These are phyloP conservation scores for Liparis tanakae DNA, from an alignment of 2,797 vertebrate species.

Conservation along the genomic window DNA sequence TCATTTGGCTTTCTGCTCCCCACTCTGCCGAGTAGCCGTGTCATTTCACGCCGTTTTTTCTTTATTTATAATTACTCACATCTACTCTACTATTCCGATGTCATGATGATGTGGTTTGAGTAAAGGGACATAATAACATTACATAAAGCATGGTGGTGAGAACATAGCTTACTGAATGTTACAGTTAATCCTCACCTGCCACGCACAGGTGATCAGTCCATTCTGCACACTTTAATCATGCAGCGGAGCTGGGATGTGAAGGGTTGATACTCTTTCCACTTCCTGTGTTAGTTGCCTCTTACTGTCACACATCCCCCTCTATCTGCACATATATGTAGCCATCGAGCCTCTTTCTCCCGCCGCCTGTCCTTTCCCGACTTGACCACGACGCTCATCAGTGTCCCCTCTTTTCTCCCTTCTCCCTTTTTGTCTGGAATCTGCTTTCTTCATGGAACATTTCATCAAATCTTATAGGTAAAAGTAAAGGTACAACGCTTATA, in stretches of 20 bases:
- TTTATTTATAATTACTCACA: slow-evolving; percentile 55
- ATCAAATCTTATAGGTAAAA: slow-evolving; percentile 99
- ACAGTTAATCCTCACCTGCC: slow-evolving; percentile 71
- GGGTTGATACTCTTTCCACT: slow-evolving; percentile 14
- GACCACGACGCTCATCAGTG: slow-evolving; percentile 88
- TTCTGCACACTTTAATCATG: slow-evolving; percentile 49
- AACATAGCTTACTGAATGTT: slow-evolving; percentile 46
- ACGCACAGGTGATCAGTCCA: slow-evolving; percentile 60
- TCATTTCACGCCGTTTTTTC: slow-evolving; percentile 35
- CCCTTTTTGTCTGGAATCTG: slow-evolving; percentile 92
- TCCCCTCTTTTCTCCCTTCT: slow-evolving; percentile 86
- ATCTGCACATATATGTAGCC: slow-evolving; percentile 55
- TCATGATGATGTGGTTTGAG: slow-evolving; percentile 36
- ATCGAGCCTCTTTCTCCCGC: slow-evolving; percentile 77
- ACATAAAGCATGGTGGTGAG: slow-evolving; percentile 52
- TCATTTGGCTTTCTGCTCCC: slow-evolving; percentile 55
- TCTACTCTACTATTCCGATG: slow-evolving; percentile 37
- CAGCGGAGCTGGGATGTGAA: slow-evolving; percentile 40
- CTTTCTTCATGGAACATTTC: slow-evolving; percentile 99
- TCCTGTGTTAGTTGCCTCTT: slow-evolving; percentile 42
- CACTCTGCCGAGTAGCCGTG: slow-evolving; percentile 26
- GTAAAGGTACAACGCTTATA: slow-evolving; percentile 92
- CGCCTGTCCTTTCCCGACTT: slow-evolving; percentile 80
- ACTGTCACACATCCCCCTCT: slow-evolving; percentile 51
- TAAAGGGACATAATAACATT: slow-evolving; percentile 29